These are phyloP conservation scores for Phoebastria nigripes DNA, from an alignment of 2,797 vertebrate species.

Conservation along the genomic window DNA sequence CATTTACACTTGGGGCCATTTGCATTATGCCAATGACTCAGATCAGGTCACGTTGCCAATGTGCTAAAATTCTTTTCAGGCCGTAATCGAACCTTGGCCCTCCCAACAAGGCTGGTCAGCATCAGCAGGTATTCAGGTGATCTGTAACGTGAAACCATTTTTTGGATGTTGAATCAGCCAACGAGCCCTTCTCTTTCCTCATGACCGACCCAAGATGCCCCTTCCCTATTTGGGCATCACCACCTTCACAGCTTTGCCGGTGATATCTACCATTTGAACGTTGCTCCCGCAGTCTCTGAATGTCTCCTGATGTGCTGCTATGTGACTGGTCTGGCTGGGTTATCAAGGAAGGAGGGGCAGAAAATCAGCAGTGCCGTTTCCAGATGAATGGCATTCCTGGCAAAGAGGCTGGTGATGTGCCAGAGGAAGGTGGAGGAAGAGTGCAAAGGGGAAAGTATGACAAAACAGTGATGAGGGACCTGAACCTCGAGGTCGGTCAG, in stretches of 20 bases:
- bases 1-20: neutral
- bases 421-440: neutral
- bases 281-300: neutral
- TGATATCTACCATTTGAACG: neutral
- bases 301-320: neutral
- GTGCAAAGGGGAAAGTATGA: neutral
- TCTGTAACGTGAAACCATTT: neutral
- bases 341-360: neutral
- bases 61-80: slow-evolving; percentile 6
- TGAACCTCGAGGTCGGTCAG: neutral
- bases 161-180: neutral
- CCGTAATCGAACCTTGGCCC: neutral
- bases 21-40: neutral
- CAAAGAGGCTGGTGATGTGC: neutral
- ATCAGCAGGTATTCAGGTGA: neutral
- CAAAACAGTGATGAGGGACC: neutral
- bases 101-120: neutral
- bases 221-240: neutral
- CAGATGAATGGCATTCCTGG: neutral
- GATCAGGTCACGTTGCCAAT: neutral
- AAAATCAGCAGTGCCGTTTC: neutral
- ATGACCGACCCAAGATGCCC: neutral
- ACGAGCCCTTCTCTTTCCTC: neutral
- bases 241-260: neutral
- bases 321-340: neutral